Conservation (phyloP, 2,888 invertebrate species). For the Euphydryas editha region DNA sequence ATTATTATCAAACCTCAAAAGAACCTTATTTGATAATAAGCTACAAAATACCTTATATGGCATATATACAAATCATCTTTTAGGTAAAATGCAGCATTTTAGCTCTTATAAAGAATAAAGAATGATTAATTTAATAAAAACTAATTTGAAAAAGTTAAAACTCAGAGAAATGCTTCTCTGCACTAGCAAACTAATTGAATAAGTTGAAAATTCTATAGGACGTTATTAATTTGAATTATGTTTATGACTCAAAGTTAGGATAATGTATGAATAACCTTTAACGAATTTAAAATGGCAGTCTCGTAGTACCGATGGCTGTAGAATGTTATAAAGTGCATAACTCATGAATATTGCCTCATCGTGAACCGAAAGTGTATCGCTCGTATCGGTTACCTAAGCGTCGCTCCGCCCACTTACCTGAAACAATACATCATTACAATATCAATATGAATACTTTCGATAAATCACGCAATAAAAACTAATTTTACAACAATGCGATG, state of each 20-base stretch:
- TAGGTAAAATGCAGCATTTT: no score
- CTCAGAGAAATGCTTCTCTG: no score
- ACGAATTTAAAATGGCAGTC: conserved; percentile 48
- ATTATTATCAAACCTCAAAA: neutral
- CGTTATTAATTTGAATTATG: conserved; percentile 26
- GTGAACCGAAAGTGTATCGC: conserved; percentile 59
- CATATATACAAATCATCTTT: no score
- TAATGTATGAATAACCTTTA: conserved; percentile 45
- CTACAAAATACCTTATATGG: neutral
- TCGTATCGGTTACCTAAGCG: conserved; percentile 63
- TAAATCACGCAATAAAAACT: conserved; percentile 52
- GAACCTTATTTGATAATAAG: conserved; percentile 3
- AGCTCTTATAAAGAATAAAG: no score
- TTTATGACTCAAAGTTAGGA: conserved; percentile 24
- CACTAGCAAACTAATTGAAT: no score
- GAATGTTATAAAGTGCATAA: conserved; percentile 65
- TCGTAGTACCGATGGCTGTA: conserved; percentile 40
- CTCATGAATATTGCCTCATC: conserved; percentile 53
- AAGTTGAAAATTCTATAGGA: conserved; percentile 9
- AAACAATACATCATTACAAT: conserved; percentile 83
- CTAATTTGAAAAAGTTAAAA: no score
- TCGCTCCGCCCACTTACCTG: conserved; percentile 77
- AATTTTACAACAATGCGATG: conserved; percentile 17
- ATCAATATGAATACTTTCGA: conserved; percentile 66
- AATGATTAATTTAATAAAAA: no score